Evolutionary conservation across 1,140 invertebrate genomes (phyloP).

Genomic region (Drosophila pachea): DNA sequence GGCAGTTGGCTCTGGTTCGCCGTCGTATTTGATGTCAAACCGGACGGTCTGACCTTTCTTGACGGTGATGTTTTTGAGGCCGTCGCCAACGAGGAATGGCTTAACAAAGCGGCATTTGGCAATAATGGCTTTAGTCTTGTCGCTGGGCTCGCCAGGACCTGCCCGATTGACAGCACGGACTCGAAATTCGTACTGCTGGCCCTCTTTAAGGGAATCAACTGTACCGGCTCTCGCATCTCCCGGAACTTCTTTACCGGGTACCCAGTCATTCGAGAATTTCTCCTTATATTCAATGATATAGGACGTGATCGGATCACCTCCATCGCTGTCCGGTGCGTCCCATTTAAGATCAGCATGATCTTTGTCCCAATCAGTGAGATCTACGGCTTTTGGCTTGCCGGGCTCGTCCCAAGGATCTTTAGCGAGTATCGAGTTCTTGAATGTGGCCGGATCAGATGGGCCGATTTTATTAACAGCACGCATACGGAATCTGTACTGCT

Average conservation of each 20-base stretch:
- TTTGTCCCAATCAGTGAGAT: constrained; percentile 97
- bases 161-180: constrained; percentile 97
- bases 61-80: constrained; percentile 90
- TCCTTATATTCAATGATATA: constrained; percentile 97
- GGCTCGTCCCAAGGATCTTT: constrained; percentile 99
- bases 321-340: constrained; percentile 93
- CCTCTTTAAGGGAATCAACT: constrained; percentile 95
- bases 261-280: constrained; percentile 95
- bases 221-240: constrained; percentile 88
- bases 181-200: constrained; percentile 96
- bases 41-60: constrained; percentile 96
- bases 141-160: constrained; percentile 95
- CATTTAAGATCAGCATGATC: constrained; percentile 96
- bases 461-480: constrained; percentile 95
- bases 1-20: constrained; percentile 95
- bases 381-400: constrained; percentile 92
- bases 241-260: constrained; percentile 87
- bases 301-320: constrained; percentile 95
- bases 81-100: constrained; percentile 94
- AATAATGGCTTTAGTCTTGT: constrained; percentile 95
- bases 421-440: constrained; percentile 91
- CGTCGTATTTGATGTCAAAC: constrained; percentile 93
- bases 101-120: constrained; percentile 97
- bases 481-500: constrained; percentile 96
- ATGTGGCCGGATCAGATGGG: constrained; percentile 91